A percentile compares a stretch with the other conserved stretches of the same genome.
Conservation (phyloP, 1,140 invertebrate species). For the Drosophila paulistorum region DNA sequence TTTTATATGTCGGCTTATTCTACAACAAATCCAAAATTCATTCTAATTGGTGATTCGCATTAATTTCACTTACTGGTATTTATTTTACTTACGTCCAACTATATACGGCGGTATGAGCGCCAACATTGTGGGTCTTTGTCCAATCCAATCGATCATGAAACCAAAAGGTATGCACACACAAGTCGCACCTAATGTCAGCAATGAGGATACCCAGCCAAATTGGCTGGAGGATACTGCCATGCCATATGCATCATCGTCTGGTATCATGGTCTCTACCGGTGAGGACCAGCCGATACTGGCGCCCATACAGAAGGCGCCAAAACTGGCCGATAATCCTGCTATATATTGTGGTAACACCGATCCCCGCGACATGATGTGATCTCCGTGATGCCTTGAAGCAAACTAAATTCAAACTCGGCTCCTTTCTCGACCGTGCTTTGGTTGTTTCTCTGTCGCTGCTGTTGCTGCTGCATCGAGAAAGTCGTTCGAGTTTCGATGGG, state of each 20-base stretch:
- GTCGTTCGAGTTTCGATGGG: slow-evolving; percentile 2
- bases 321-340: slow-evolving; percentile 83
- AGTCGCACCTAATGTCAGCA: slow-evolving; percentile 83
- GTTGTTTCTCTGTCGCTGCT: slow-evolving; percentile 10
- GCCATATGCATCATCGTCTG: slow-evolving; percentile 78
- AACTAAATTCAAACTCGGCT: slow-evolving; percentile 50
- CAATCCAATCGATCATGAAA: slow-evolving; percentile 87
- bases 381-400: slow-evolving; percentile 20
- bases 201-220: slow-evolving; percentile 70
- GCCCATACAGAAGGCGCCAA: slow-evolving; percentile 86
- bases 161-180: slow-evolving; percentile 86
- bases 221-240: slow-evolving; percentile 68
- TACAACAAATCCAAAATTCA: no score
- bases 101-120: slow-evolving; percentile 86
- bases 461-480: slow-evolving; percentile 7
- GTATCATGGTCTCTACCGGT: slow-evolving; percentile 84
- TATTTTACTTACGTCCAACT: slow-evolving; percentile 82
- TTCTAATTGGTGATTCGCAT: no score
- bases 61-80: no score
- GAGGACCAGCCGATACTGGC: slow-evolving; percentile 88
- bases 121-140: slow-evolving; percentile 87
- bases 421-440: neutral
- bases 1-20: no score
- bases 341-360: slow-evolving; percentile 68
- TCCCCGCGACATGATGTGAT: slow-evolving; percentile 44